Base-by-base conservation (phyloP, 37 sponge, comb jelly and placozoan species). In the Halichondria panicea region DNA sequence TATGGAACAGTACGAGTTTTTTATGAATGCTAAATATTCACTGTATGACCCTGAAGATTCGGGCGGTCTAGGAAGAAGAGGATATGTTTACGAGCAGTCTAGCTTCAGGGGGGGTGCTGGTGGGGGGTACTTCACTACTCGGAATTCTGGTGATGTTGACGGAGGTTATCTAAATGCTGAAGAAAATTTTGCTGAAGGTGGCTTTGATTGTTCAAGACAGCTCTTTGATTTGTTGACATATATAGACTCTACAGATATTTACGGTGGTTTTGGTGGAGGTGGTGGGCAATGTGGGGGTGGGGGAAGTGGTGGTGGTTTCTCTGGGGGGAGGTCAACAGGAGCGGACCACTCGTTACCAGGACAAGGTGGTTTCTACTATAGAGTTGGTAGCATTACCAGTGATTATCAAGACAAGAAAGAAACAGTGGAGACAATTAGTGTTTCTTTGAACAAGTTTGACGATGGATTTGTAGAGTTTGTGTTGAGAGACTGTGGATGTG, bases 381-480 rank as follows among this genome's bases (percentile, higher is more conserved):
- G 5, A 9, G 38, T 7, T 34, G 19, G 35, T 9, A 8, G 38
- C 9, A 7, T 7, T 9, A 30, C 30, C 39, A 32, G 6, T 36
- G 18, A 18, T 13, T 8, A 8, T 6, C 18, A 22, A 59, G n/a
- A n/a, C n/a, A n/a, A n/a, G n/a, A n/a, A n/a, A n/a, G n/a, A n/a
- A n/a, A n/a, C n/a, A 8, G 21, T 8, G 31, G 30, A 8, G 39
- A 33, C 35, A 36, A 35, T 64, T 4, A 39, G 13, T 64, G 35
- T 19, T 36, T 18, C 12, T 36, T 8, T 48, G 52, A 48, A 48
- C 15, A 70, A 80, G n/a, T 43, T 40, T 43, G 83, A 63, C 22
- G 83, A 63, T 54, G 83, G 83, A 33, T 82, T 70, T 74, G 75
- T 82, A 7, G 52, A 66, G 21, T 41, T 82, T 3, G 40, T 82